Conservation (phyloP, 2,888 invertebrate genomes). For the Coleophora flavipennella region DNA sequence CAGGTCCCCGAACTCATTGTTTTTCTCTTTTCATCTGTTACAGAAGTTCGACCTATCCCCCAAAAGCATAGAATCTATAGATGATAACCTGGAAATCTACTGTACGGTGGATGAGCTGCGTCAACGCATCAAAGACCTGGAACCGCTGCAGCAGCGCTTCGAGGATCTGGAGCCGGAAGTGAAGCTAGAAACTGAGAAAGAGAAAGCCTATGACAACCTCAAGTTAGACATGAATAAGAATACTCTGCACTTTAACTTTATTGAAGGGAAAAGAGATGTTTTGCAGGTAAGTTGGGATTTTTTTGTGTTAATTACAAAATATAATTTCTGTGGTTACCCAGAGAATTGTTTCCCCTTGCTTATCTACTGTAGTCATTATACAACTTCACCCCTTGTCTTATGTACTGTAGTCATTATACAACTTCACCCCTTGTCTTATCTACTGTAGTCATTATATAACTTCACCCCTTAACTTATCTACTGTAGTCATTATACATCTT, state of each 20-base stretch:
- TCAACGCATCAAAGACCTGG: constrained; percentile 63
- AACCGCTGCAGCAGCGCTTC: constrained; percentile 66
- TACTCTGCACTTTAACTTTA: constrained; percentile 61
- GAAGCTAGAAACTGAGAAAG: constrained; percentile 30
- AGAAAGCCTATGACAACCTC: constrained; percentile 24
- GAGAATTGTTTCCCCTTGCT: no score
- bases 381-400: no score
- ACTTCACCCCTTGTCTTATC: no score
- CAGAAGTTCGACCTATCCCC: constrained; percentile 65
- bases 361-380: no score
- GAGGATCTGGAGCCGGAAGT: constrained; percentile 57
- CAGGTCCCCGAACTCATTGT: no score
- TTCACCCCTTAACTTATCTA: no score
- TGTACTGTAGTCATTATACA: no score
- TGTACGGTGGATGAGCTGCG: constrained; percentile 78
- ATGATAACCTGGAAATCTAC: constrained; percentile 76
- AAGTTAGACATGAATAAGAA: constrained; percentile 54
- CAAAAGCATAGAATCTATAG: constrained; percentile 63
- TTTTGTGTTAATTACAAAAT: no score
- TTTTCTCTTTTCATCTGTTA: constrained; percentile 17
- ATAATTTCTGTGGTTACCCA: no score
- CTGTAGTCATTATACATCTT: no score
- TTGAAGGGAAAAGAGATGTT: constrained; percentile 61
- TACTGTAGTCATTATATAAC: no score
- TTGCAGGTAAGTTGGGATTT: constrained; percentile 38